Evolutionary conservation across 2,888 invertebrate species (phyloP).

Genomic region (Pachliopta kotzebuea): DNA sequence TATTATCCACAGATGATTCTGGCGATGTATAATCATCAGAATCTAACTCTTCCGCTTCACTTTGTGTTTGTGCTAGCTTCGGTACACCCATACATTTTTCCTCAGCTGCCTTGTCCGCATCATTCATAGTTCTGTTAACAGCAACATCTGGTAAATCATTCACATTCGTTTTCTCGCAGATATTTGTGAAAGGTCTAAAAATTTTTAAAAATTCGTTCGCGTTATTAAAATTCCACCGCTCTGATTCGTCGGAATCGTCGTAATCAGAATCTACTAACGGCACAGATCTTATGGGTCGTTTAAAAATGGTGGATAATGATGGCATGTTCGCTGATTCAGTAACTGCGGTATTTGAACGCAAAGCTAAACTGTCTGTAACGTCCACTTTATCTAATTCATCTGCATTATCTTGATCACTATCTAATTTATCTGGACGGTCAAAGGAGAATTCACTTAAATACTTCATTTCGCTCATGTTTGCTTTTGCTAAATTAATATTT

Average conservation of each 20-base stretch:
- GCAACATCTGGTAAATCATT: slow-evolving; percentile 23
- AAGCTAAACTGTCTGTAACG: slow-evolving; percentile 35
- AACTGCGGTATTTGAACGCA: slow-evolving; percentile 14
- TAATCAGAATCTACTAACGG: slow-evolving; percentile 51
- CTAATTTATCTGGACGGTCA: slow-evolving; percentile 32
- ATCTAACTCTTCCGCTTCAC: slow-evolving; percentile 38
- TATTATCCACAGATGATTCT: slow-evolving; percentile 28
- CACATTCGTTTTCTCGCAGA: not conserved
- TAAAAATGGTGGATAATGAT: slow-evolving; percentile 34
- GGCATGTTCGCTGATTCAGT: slow-evolving; percentile 21
- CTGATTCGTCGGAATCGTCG: slow-evolving; percentile 39
- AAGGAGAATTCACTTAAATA: slow-evolving; percentile 45
- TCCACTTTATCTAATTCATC: not conserved
- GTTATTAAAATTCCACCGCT: slow-evolving; percentile 51
- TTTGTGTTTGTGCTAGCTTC: slow-evolving; percentile 23
- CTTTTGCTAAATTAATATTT: slow-evolving; percentile 69
- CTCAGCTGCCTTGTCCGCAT: slow-evolving; percentile 19
- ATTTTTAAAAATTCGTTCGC: slow-evolving; percentile 38
- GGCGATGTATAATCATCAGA: slow-evolving; percentile 46
- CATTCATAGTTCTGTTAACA: slow-evolving; percentile 8
- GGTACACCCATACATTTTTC: slow-evolving; percentile 5
- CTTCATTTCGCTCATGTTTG: slow-evolving; percentile 46
- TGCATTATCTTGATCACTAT: slow-evolving; percentile 11
- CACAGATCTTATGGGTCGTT: slow-evolving; percentile 49
- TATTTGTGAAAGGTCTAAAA: slow-evolving; percentile 31